Percentiles rank a stretch among this genome's conserved stretches.
These are phyloP conservation scores for Barypeithes pellucidus DNA, from an alignment of 2,888 invertebrate species.

Conservation along the genomic window DNA sequence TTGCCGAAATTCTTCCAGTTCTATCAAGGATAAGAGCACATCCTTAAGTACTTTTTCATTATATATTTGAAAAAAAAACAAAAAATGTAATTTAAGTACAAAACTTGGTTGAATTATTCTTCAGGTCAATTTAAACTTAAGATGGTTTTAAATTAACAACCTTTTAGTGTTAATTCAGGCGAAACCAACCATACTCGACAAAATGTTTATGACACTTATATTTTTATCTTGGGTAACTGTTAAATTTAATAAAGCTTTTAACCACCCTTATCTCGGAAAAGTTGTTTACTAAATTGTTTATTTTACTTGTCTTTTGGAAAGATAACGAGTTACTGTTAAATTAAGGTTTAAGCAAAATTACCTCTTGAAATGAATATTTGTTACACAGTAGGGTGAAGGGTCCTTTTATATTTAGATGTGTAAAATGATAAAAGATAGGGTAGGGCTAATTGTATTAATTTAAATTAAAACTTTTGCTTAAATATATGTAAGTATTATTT, in stretches of 20 bases:
- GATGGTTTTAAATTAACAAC: too few species aligned
- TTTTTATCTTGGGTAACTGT: background rate
- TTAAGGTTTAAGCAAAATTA: background rate
- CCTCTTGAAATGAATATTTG: background rate
- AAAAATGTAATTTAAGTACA: too few species aligned
- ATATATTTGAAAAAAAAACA: too few species aligned
- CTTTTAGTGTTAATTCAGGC: too few species aligned
- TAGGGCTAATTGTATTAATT: background rate
- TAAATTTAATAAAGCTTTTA: constrained; percentile 7
- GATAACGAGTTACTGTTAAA: constrained; percentile 2
- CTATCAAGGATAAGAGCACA: too few species aligned
- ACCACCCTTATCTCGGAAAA: background rate
- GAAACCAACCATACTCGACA: background rate
- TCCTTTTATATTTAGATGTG: background rate
- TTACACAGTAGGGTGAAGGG: background rate
- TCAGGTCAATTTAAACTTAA: too few species aligned
- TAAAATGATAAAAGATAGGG: background rate
- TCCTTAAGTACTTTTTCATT: too few species aligned
- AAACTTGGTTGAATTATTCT: too few species aligned
- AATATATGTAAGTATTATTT: too few species aligned
- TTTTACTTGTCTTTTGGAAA: background rate
- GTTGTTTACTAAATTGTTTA: background rate
- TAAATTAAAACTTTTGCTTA: too few species aligned
- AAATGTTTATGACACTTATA: background rate
- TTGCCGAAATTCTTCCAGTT: too few species aligned